A percentile compares a stretch with the other conserved stretches of the same genome.
phyloP scores from a whole-genome alignment of 1,140 invertebrate genomes.

The Procambarus clarkii region DNA sequence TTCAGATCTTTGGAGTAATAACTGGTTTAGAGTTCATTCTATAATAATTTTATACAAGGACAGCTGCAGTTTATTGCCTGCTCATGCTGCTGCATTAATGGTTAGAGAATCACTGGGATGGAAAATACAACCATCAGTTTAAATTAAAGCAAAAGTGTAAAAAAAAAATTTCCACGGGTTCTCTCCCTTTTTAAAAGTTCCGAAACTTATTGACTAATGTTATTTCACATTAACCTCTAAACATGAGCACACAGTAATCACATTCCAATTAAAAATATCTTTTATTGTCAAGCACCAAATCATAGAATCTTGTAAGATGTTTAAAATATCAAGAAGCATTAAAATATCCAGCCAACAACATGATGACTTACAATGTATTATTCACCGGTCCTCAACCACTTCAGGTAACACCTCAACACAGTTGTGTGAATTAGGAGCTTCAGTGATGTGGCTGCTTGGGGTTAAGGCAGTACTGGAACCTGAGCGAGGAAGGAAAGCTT shows the following conservation, averaged over 20 bases:
- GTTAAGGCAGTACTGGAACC: background rate
- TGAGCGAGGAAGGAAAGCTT: slow-evolving; percentile 19
- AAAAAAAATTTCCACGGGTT: background rate
- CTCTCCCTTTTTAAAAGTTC: background rate
- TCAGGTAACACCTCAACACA: background rate
- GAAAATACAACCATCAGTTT: background rate
- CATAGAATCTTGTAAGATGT: background rate
- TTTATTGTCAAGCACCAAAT: background rate
- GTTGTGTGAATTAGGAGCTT: background rate
- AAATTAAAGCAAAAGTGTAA: background rate
- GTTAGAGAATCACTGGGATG: background rate
- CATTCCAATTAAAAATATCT: background rate
- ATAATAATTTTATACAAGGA: background rate
- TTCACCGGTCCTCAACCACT: background rate
- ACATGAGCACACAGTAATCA: background rate
- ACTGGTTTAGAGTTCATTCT: background rate
- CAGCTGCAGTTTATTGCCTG: background rate
- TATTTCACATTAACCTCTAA: background rate
- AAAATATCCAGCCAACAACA: background rate
- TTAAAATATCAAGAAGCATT: background rate
- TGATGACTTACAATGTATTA: background rate
- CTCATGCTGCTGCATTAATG: background rate
- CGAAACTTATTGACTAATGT: background rate
- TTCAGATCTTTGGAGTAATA: background rate
- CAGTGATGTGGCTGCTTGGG: background rate